A percentile compares a stretch with the other conserved stretches of the same genome.
phyloP scores from a whole-genome alignment of 2,888 invertebrate genomes.

The Chymomyza amoena region DNA sequence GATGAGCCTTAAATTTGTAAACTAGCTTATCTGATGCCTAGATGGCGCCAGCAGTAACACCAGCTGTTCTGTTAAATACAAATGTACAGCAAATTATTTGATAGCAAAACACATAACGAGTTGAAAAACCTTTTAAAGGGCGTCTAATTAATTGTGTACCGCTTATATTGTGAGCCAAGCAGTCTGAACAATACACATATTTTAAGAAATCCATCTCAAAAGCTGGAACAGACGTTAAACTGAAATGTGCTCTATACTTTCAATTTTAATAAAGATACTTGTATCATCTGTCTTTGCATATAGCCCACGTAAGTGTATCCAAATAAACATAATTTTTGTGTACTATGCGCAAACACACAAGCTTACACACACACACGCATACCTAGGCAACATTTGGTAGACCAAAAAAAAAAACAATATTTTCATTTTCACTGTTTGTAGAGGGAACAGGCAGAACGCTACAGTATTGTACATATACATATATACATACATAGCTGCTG shows the following conservation, averaged over 20 bases:
- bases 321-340: constrained; percentile 71
- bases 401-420: constrained; percentile 32
- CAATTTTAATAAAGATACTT: neutral
- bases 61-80: too few relatives aligned
- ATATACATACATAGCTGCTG: neutral
- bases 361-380: neutral
- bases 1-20: too few relatives aligned
- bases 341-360: constrained; percentile 17
- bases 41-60: too few relatives aligned
- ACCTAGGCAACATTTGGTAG: constrained; percentile 30
- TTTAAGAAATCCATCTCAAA: too few relatives aligned
- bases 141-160: too few relatives aligned
- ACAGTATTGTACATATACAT: neutral
- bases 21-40: too few relatives aligned
- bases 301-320: neutral
- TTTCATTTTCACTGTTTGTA: neutral
- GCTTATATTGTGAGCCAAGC: too few relatives aligned
- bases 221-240: too few relatives aligned
- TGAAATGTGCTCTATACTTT: neutral
- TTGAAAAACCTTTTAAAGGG: too few relatives aligned
- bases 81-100: too few relatives aligned
- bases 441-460: neutral
- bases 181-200: too few relatives aligned
- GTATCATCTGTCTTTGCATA: neutral
- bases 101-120: too few relatives aligned